Evolutionary conservation across 2,888 invertebrate species (phyloP), one percentile per base, ranked within the genome.

Genomic region (Leptinotarsa tumamoca): DNA sequence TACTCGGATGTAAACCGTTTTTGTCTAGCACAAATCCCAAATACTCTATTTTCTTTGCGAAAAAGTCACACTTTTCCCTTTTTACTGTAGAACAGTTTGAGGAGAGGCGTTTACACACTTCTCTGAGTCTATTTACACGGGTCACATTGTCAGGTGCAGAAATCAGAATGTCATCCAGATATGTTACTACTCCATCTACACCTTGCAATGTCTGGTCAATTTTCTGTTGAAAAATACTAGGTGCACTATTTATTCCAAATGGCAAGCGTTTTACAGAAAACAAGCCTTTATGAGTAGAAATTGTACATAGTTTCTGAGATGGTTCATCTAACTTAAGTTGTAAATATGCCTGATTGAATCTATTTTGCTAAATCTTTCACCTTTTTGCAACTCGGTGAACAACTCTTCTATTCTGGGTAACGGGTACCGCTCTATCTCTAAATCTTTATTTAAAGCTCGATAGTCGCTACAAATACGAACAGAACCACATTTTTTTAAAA

Each of bases 201-300:
- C 17, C 61, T 23, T 21, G 10, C 78, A 82, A 33, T 72, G 18
- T 43, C n/a, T 69, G 52, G 27, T 79, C 76, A 83, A 87, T 87
- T 0, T 84, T 72, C 74, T 81, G 81, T 81, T 88, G 85, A 73
- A 87, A 87, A 72, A 85, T 84, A 4, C 83, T 83, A 0, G 86
- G 85, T 4, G 84, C 85, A 49, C 80, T 83, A 5, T 83, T 81
- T 18, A 87, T 78, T 1, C 85, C 85, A 69, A 80, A 86, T 15
- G 84, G 79, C 27, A 85, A 72, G 4, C 84, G 72, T 13, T 81
- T 83, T 76, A 82, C 84, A 69, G 77, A 81, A 72, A 79, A 85
- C 51, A 85, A 73, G 0, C 85, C 84, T 67, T 79, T 80, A 4
- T 80, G 79, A 1, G 85, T 85, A 68, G 82, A 82, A 4, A 86